Conservation (phyloP, 2,113 vertebrate genomes). For the Alaudala cheleensis region DNA sequence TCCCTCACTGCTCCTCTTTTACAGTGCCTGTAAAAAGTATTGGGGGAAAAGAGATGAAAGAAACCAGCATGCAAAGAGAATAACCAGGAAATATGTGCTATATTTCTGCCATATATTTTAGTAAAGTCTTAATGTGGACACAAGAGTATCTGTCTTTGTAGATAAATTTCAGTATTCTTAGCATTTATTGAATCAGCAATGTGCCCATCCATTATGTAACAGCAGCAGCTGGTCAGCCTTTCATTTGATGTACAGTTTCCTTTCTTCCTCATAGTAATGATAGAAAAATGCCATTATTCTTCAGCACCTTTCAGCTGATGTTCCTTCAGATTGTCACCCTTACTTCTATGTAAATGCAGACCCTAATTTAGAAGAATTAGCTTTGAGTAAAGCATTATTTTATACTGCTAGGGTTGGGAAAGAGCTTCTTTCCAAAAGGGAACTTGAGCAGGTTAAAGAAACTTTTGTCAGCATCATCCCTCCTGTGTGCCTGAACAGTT, state of each 20-base stretch:
- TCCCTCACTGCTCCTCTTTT: neutral
- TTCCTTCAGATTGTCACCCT: neutral
- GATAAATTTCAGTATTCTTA: constrained; percentile 18
- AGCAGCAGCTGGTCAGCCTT: constrained; percentile 23
- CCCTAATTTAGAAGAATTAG: neutral
- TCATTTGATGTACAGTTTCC: neutral
- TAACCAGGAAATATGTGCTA: neutral
- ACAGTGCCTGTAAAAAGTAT: neutral
- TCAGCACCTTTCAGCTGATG: neutral
- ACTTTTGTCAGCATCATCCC: neutral
- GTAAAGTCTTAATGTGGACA: neutral
- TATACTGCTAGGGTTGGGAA: neutral
- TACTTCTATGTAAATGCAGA: neutral
- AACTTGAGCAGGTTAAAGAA: neutral
- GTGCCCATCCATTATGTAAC: neutral
- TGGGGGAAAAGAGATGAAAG: neutral
- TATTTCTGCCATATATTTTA: neutral
- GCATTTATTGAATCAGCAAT: constrained; percentile 22
- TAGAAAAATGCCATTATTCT: constrained; percentile 3
- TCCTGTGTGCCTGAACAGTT: neutral
- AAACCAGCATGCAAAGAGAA: neutral
- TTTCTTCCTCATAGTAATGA: neutral
- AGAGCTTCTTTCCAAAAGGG: neutral
- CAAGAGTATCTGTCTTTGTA: neutral
- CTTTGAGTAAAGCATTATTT: neutral